Conservation (phyloP, 2,888 invertebrate species). For the Selenia dentaria region DNA sequence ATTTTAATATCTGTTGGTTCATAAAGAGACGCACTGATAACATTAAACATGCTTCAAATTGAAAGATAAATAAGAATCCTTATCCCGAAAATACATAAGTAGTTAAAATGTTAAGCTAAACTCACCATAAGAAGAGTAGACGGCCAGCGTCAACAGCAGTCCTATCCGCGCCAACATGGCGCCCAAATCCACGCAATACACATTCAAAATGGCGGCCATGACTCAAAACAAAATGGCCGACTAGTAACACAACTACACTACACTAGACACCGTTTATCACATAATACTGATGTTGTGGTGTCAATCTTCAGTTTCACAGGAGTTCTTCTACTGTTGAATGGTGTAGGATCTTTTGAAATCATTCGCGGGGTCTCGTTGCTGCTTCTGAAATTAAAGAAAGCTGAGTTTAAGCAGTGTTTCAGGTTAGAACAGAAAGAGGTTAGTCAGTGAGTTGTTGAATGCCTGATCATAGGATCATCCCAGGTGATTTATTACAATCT, state of each 20-base stretch:
- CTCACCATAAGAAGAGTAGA: slow-evolving; percentile 77
- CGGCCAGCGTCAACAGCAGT: slow-evolving; percentile 63
- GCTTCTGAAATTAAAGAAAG: slow-evolving; percentile 49
- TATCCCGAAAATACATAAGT: too few species aligned
- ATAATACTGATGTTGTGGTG: slow-evolving; percentile 58
- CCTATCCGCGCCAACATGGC: slow-evolving; percentile 52
- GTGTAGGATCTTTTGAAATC: slow-evolving; percentile 51
- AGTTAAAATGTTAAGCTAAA: slow-evolving; percentile 22
- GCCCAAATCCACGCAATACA: slow-evolving; percentile 52
- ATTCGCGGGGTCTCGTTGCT: slow-evolving; percentile 54
- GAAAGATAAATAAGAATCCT: too few species aligned
- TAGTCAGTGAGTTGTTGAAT: too few species aligned
- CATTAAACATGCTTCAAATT: too few species aligned
- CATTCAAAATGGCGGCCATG: slow-evolving; percentile 66
- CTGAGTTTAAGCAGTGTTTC: slow-evolving; percentile 2
- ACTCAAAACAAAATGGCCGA: slow-evolving; percentile 55
- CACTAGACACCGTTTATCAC: slow-evolving; percentile 65
- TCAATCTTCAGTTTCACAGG: slow-evolving; percentile 42
- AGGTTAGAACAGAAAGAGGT: too few species aligned
- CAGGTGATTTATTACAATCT: too few species aligned
- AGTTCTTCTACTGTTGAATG: slow-evolving; percentile 42
- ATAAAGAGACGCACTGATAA: too few species aligned
- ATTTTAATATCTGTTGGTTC: too few species aligned
- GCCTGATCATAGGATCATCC: too few species aligned
- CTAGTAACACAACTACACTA: slow-evolving; percentile 47